These are phyloP conservation scores for Lepidurus arcticus DNA, from an alignment of 1,140 invertebrate genomes.

Conservation along the genomic window DNA sequence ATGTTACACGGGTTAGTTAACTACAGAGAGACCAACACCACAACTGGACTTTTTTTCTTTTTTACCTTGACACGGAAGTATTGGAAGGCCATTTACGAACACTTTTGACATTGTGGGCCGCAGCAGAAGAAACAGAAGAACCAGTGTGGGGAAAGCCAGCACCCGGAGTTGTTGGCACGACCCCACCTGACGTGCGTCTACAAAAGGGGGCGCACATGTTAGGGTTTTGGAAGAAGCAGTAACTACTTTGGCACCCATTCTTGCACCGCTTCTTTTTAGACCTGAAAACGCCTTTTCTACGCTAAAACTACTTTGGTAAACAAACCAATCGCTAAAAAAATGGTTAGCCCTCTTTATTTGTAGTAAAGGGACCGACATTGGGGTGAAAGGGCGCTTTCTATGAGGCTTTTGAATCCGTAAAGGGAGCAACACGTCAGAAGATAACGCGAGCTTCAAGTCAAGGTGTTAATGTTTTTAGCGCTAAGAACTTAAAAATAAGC, in stretches of 20 bases:
- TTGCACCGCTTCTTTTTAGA: neutral
- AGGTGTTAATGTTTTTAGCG: too few species aligned
- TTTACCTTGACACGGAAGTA: constrained; percentile 39
- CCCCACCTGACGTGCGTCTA: constrained; percentile 25
- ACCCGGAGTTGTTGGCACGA: neutral
- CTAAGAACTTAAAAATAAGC: neutral
- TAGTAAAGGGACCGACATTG: too few species aligned
- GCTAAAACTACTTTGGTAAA: too few species aligned
- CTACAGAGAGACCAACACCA: neutral
- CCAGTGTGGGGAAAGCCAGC: constrained; percentile 23
- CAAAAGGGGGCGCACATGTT: constrained; percentile 14
- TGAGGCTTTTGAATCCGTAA: too few species aligned
- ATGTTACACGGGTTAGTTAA: neutral
- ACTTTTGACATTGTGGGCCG: constrained; percentile 25
- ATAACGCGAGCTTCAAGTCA: neutral
- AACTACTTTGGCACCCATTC: neutral
- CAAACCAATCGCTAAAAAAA: too few species aligned
- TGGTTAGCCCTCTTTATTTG: too few species aligned
- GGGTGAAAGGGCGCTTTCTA: too few species aligned
- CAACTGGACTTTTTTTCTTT: neutral
- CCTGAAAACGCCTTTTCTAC: too few species aligned
- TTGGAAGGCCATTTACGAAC: constrained; percentile 40
- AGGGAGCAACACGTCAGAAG: too few species aligned
- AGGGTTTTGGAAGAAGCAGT: neutral
- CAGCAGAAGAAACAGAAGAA: constrained; percentile 30